phyloP scores from a whole-genome alignment of 2,797 vertebrate genomes.

The Malacoctenus gilli region DNA sequence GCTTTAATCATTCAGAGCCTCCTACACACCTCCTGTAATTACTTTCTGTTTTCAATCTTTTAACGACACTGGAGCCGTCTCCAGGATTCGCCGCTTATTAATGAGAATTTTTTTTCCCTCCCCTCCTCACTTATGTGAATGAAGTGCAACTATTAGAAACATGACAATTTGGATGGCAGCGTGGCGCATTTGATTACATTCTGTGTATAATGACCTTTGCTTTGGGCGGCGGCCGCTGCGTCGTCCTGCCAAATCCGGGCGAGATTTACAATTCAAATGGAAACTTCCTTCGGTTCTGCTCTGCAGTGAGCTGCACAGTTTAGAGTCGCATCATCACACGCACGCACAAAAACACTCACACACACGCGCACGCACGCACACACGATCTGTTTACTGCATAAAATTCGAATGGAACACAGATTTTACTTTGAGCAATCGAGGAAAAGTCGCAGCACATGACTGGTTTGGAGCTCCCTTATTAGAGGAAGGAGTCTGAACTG shows the following conservation, averaged over 20 bases:
- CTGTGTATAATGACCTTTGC: background rate
- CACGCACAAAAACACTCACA: no score
- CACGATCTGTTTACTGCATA: no score
- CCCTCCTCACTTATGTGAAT: slow-evolving; percentile 8
- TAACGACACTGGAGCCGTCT: slow-evolving; percentile 42
- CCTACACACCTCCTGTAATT: slow-evolving; percentile 45
- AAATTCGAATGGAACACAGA: no score
- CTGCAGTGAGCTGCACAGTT: background rate
- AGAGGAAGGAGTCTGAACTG: slow-evolving; percentile 56
- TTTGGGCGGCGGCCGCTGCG: background rate
- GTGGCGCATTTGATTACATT: slow-evolving; percentile 6
- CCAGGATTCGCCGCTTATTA: no score
- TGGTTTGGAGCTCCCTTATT: slow-evolving; percentile 43
- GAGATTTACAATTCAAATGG: background rate
- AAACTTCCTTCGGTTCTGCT: background rate
- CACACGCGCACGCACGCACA: no score
- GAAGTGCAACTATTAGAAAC: slow-evolving; percentile 2
- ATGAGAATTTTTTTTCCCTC: slow-evolving; percentile 1
- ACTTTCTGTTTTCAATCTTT: slow-evolving; percentile 56
- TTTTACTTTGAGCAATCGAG: slow-evolving; percentile 12
- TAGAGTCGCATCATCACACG: no score
- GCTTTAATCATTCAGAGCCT: slow-evolving; percentile 45
- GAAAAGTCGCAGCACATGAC: slow-evolving; percentile 41
- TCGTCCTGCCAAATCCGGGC: background rate
- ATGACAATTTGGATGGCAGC: slow-evolving; percentile 4